A percentile compares a stretch with the other conserved stretches of the same genome.
phyloP scores from a whole-genome alignment of 1,140 invertebrate species.

The Frieseomelitta varia region DNA sequence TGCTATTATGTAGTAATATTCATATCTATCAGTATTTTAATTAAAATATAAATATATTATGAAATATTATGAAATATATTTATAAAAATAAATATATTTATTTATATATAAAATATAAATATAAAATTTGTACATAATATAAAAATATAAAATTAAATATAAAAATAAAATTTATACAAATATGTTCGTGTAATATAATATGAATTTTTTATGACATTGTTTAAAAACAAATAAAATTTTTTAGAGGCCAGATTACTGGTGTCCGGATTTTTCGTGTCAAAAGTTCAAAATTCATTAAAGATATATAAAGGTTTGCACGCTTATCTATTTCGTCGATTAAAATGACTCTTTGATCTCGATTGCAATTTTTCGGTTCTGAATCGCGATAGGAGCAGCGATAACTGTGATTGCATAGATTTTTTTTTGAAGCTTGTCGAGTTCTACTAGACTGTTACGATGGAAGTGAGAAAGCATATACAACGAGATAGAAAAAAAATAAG shows the following conservation, averaged over 20 bases:
- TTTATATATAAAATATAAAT: too few species aligned
- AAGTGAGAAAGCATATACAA: slow-evolving; percentile 6
- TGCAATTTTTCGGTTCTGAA: slow-evolving; percentile 54
- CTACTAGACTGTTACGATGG: background rate
- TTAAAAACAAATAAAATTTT: background rate
- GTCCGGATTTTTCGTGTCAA: background rate
- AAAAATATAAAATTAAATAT: too few species aligned
- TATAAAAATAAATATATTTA: too few species aligned
- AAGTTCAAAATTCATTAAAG: background rate
- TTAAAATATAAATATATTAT: too few species aligned
- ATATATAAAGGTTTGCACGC: background rate
- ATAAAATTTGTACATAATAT: too few species aligned
- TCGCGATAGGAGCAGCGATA: slow-evolving; percentile 17
- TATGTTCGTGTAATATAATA: background rate
- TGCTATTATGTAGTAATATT: background rate
- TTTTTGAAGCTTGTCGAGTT: slow-evolving; percentile 39
- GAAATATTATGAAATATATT: too few species aligned
- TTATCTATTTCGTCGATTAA: slow-evolving; percentile 48
- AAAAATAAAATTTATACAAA: background rate
- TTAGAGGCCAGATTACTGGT: rapidly evolving
- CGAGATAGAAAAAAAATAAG: background rate
- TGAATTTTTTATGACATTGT: background rate
- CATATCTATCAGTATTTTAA: background rate
- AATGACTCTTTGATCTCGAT: slow-evolving; percentile 52
- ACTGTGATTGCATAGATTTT: slow-evolving; percentile 48